phyloP scores from a whole-genome alignment of 2,113 vertebrate genomes.

The Chaetura pelagica region DNA sequence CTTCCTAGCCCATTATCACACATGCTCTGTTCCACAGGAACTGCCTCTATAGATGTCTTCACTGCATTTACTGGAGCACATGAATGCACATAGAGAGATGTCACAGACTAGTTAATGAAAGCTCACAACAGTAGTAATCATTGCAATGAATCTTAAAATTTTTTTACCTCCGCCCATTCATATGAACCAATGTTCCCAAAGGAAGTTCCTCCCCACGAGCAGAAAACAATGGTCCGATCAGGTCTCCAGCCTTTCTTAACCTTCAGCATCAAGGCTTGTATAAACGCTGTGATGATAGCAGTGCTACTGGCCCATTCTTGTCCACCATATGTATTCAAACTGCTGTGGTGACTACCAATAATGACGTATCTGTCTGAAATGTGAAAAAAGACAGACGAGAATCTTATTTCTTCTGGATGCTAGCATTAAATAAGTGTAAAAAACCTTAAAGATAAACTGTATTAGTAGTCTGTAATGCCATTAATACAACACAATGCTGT shows the following conservation, averaged over 20 bases:
- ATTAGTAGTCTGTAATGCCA: background rate
- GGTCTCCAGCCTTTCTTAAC: slow-evolving; percentile 87
- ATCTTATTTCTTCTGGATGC: background rate
- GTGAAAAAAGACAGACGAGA: background rate
- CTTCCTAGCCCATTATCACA: background rate
- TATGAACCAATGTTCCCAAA: slow-evolving; percentile 90
- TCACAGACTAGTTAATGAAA: background rate
- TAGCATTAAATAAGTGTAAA: background rate
- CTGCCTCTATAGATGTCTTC: fast-evolving
- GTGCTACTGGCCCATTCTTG: slow-evolving; percentile 83
- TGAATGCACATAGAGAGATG: background rate
- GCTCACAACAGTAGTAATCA: background rate
- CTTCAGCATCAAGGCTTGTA: slow-evolving; percentile 81
- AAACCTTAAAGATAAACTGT: background rate
- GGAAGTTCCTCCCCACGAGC: slow-evolving; percentile 88
- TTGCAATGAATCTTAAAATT: background rate
- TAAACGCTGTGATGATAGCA: slow-evolving; percentile 85
- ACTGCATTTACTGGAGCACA: background rate
- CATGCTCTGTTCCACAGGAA: background rate
- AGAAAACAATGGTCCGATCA: slow-evolving; percentile 87
- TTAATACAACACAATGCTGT: background rate
- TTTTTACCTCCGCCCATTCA: slow-evolving; percentile 93
- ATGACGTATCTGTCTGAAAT: slow-evolving; percentile 88
- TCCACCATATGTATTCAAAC: slow-evolving; percentile 45
- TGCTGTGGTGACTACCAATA: slow-evolving; percentile 84